Evolutionary conservation across 2,888 invertebrate genomes (phyloP), one percentile per base, ranked within the genome.

Genomic region (Conops quadrifasciatus): DNA sequence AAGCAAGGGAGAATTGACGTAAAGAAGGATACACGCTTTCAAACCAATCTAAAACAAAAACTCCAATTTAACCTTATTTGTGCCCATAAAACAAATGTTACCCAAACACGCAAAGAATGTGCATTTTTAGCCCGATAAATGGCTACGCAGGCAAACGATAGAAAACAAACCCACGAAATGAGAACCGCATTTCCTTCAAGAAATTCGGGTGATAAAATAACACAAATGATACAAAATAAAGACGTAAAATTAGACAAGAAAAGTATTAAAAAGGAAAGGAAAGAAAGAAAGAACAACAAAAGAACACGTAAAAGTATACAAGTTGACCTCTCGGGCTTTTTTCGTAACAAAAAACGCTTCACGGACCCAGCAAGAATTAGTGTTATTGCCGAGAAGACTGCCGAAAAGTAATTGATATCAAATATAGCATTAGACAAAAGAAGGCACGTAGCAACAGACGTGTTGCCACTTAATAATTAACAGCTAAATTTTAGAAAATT

Each of bases 381-480:
- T n/a, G n/a, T n/a, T n/a, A n/a, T n/a, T n/a, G n/a, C n/a, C n/a
- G n/a, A n/a, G n/a, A n/a, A n/a, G n/a, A n/a, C n/a, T n/a, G n/a
- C n/a, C n/a, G n/a, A n/a, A n/a, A n/a, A n/a, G n/a, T n/a, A n/a
- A n/a, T n/a, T n/a, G n/a, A n/a, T n/a, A n/a, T n/a, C n/a, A n/a
- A n/a, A 19, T 51, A 9, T 51, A 19, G n/a, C n/a, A n/a, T n/a
- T n/a, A 9, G 4, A 36, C 5, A 36, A 36, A 36, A 9, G 36
- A 36, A 36, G 36, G 36, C 5, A 36, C 36, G 36, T 7, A 62
- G 28, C 16, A 36, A 43, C 13, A 43, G 19, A 24, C 15, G 21
- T 36, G 45, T 63, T 63, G 19, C 9, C 24, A 62, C 16, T 19
- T 28, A 63, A 63, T 63, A 63, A 43, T 28, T 19, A 63, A 15